A percentile compares a stretch with the other conserved stretches of the same genome.
Conservation (phyloP, 2,888 invertebrate species). For the Adineta ricciae region DNA sequence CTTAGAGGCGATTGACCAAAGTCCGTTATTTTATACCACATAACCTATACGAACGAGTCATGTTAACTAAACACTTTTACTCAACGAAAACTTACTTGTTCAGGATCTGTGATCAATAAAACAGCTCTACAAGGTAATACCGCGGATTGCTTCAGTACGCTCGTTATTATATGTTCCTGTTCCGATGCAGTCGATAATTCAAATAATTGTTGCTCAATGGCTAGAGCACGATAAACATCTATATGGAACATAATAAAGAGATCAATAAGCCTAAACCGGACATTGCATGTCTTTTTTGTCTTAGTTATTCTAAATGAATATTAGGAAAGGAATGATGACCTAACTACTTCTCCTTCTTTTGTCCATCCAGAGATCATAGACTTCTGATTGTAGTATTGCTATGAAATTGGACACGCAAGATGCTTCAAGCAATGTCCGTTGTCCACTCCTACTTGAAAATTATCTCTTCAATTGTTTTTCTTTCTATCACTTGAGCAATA, state of each 20-base stretch:
- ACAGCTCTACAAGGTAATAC: conserved; percentile 14
- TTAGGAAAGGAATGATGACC: background rate
- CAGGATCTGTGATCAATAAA: background rate
- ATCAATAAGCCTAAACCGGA: background rate
- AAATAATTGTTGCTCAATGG: background rate
- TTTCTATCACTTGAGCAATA: background rate
- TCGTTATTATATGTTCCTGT: background rate
- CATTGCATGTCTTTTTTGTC: background rate
- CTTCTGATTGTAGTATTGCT: background rate
- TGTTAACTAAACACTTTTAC: background rate
- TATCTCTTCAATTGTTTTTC: background rate
- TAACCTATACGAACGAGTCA: background rate
- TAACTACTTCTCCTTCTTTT: background rate
- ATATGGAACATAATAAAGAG: background rate
- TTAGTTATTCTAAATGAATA: background rate
- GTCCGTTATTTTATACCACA: conserved; percentile 7
- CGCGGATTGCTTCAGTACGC: background rate
- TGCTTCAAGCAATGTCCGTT: background rate
- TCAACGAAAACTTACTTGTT: background rate
- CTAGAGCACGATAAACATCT: background rate
- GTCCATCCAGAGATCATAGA: background rate
- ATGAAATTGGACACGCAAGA: background rate
- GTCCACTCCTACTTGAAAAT: background rate
- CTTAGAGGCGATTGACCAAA: background rate
- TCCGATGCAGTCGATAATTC: background rate